Evolutionary conservation across 92 coral and sea anemone genomes (phyloP).

Genomic region (Virgularia gustaviana): DNA sequence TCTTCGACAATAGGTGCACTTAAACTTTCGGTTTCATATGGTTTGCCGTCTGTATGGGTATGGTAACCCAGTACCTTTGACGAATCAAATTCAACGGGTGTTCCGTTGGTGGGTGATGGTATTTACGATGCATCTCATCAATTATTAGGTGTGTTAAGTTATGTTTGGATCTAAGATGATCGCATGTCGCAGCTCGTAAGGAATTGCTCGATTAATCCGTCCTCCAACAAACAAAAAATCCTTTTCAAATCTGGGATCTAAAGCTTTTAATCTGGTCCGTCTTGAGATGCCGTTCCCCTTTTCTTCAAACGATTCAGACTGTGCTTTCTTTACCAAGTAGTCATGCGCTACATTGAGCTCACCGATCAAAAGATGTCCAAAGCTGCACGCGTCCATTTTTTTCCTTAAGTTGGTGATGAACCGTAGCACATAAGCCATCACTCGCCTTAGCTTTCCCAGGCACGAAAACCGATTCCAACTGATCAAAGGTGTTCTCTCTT

Average conservation of each 20-base stretch:
- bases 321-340: not conserved
- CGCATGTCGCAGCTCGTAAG: conserved; percentile 16
- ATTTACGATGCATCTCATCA: conserved; percentile 36
- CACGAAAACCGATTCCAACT: not conserved
- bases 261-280: conserved; percentile 27
- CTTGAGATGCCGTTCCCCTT: not conserved
- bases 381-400: not conserved
- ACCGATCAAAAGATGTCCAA: not conserved
- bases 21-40: not conserved
- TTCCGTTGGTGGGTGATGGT: conserved; percentile 34
- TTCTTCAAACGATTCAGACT: not conserved
- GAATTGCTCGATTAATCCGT: conserved; percentile 26
- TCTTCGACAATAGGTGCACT: conserved; percentile 16
- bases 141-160: conserved; percentile 32
- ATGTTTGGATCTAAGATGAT: conserved; percentile 27
- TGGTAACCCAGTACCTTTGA: conserved; percentile 7
- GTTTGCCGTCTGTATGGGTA: not conserved
- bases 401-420: not conserved
- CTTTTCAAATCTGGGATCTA: conserved; percentile 14
- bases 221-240: conserved; percentile 28
- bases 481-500: not conserved
- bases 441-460: conserved; percentile 4
- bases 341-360: not conserved
- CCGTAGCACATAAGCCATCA: conserved; percentile 2
- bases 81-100: conserved; percentile 26